Base-by-base conservation (phyloP, 2,113 vertebrate species). In the Osmerus eperlanus region DNA sequence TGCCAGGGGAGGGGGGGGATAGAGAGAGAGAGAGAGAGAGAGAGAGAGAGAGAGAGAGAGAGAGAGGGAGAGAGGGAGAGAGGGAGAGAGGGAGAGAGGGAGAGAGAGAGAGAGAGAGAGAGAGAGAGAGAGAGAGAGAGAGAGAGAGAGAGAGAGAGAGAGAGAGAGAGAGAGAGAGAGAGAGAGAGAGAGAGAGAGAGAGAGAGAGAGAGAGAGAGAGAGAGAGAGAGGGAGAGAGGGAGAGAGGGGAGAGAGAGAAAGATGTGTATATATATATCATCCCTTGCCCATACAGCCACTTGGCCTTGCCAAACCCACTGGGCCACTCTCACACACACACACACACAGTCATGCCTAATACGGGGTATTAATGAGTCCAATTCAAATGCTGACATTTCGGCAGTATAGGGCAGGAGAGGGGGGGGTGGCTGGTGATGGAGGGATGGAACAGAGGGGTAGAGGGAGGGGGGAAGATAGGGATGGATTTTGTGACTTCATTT, bases 331-430 rank as follows among this genome's bases (percentile, higher is more conserved):
- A 19, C 29, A 61, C 68, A 74, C 65, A 68, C 62, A 70, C 65
- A 11, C 14, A 74, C 68, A 61, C 41, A 13, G 9, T 19, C 12
- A 15, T 15, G 12, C 74, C 67, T 68, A 69, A 79, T 85, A 80
- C 65, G 64, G 81, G 65, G 71, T 79, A 80, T 80, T 90, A 88
- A 89, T 85, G 81, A 87, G 85, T 73, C 73, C 76, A 77, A 79
- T 76, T 81, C 83, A 83, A 88, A 88, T 79, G 79, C 83, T 89
- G 89, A 87, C 86, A 90, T 87, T 86, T 89, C 68, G 82, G 67
- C 47, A 67, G 68, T 18, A 19, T 21, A 60, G 68, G 62, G 71
- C 15, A 16, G 58, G 12, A 5, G 64, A 36, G 59, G 25, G 59
- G 16, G n/a, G 16, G 32, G 32, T 5, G 32, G 13, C 11, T 11